Evolutionary conservation across 2,113 vertebrate species (phyloP).

Genomic region (Lepidothrix coronata): DNA sequence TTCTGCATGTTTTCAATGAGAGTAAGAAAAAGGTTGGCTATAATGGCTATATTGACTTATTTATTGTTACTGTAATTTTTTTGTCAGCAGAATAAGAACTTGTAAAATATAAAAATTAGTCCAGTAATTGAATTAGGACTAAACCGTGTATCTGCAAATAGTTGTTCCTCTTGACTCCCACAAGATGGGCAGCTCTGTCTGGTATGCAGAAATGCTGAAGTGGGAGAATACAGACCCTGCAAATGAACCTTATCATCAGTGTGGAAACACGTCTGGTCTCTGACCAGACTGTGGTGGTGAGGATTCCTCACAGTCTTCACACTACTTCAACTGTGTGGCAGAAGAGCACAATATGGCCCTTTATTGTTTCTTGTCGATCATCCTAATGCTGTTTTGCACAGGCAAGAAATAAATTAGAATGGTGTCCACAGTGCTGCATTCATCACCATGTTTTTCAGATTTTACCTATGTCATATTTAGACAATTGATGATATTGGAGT

Average conservation of each 20-base stretch:
- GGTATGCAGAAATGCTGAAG: neutral
- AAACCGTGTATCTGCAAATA: neutral
- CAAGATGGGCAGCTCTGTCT: neutral
- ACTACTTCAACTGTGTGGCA: neutral
- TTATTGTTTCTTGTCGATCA: neutral
- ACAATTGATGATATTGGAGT: neutral
- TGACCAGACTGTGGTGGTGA: neutral
- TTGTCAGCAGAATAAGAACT: neutral
- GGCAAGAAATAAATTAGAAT: neutral
- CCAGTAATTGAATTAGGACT: neutral
- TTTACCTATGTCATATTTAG: neutral
- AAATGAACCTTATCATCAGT: fast-evolving
- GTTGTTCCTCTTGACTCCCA: neutral
- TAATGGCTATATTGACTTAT: neutral
- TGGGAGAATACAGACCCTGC: neutral
- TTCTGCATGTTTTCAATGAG: neutral
- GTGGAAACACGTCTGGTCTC: neutral
- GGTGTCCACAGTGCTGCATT: neutral
- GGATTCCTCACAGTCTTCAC: neutral
- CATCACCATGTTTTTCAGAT: neutral
- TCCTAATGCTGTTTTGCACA: neutral
- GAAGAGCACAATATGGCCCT: neutral
- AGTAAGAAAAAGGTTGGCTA: neutral
- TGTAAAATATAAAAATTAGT: neutral
- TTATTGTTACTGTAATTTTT: neutral